A percentile compares a stretch with the other conserved stretches of the same genome.
Conservation (phyloP, 1,140 invertebrate species). For the Psilanteris sp. region DNA sequence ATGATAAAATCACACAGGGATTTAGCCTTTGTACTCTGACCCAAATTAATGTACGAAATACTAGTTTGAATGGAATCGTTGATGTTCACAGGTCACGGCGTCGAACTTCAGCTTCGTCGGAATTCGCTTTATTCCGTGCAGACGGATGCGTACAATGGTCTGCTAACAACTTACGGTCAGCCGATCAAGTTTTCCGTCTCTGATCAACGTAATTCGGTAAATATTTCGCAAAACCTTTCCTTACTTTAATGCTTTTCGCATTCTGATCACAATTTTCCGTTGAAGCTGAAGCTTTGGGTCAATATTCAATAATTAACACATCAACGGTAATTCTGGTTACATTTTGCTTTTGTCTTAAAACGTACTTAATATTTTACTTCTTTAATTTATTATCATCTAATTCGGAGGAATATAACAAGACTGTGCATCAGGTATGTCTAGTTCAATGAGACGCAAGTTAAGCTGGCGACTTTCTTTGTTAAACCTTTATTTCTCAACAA, state of each 20-base stretch:
- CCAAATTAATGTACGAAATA: slow-evolving; percentile 62
- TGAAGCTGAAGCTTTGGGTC: too few species aligned
- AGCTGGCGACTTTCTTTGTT: too few species aligned
- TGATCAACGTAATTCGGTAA: slow-evolving; percentile 9
- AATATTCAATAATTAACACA: too few species aligned
- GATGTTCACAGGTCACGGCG: slow-evolving; percentile 58
- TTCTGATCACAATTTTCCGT: too few species aligned
- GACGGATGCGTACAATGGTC: slow-evolving; percentile 48
- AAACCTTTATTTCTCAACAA: too few species aligned
- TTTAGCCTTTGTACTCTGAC: slow-evolving; percentile 59
- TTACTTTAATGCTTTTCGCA: too few species aligned
- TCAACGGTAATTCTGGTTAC: background rate
- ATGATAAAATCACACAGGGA: slow-evolving; percentile 56
- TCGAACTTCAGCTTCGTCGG: slow-evolving; percentile 50
- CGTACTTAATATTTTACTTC: background rate
- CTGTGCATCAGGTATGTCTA: too few species aligned
- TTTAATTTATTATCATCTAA: background rate
- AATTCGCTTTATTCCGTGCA: slow-evolving; percentile 56
- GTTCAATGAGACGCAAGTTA: too few species aligned
- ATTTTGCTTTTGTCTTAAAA: background rate
- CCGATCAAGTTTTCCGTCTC: slow-evolving; percentile 33
- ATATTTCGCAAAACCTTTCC: slow-evolving; percentile 21
- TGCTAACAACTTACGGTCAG: slow-evolving; percentile 48
- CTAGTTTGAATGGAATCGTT: slow-evolving; percentile 57
- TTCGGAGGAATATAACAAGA: too few species aligned